phyloP scores from a whole-genome alignment of 2,797 vertebrate genomes.

The Sciurus vulgaris region DNA sequence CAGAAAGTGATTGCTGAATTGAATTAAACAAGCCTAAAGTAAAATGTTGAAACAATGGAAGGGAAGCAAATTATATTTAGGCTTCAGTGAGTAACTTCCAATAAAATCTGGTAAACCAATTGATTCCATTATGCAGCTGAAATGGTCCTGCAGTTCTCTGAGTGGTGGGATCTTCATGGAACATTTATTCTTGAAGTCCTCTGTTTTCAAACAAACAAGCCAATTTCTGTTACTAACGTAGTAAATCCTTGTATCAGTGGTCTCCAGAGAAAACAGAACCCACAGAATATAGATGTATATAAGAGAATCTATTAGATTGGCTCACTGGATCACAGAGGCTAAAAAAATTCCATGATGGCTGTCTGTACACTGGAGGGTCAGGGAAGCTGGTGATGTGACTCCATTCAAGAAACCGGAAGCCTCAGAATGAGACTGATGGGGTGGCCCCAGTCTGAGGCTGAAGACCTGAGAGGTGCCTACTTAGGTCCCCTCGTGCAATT shows the following conservation, averaged over 20 bases:
- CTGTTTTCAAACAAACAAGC: conserved; percentile 43
- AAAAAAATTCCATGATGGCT: not conserved
- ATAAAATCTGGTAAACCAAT: conserved; percentile 84
- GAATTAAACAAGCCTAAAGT: conserved; percentile 78
- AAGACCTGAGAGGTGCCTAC: too few species aligned
- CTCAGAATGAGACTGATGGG: not conserved
- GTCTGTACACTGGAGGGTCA: not conserved
- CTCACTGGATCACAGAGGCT: not conserved
- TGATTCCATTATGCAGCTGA: conserved; percentile 72
- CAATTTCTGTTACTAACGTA: conserved; percentile 44
- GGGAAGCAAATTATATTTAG: conserved; percentile 80
- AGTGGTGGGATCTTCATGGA: conserved; percentile 44
- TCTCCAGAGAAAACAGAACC: not conserved
- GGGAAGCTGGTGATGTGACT: not conserved
- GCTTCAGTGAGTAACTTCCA: conserved; percentile 84
- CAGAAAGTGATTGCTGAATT: conserved; percentile 37
- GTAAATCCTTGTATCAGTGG: not conserved
- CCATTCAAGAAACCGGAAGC: not conserved
- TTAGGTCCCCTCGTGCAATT: not conserved
- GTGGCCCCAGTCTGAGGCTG: not conserved
- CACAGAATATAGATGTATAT: not conserved
- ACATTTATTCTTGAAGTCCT: conserved; percentile 40
- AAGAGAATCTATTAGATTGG: too few species aligned
- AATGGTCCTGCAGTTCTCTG: conserved; percentile 76
- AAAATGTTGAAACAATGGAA: conserved; percentile 75